These are phyloP conservation scores for Nematopogon swammerdamellus DNA, from an alignment of 2,888 invertebrate species.

Conservation along the genomic window DNA sequence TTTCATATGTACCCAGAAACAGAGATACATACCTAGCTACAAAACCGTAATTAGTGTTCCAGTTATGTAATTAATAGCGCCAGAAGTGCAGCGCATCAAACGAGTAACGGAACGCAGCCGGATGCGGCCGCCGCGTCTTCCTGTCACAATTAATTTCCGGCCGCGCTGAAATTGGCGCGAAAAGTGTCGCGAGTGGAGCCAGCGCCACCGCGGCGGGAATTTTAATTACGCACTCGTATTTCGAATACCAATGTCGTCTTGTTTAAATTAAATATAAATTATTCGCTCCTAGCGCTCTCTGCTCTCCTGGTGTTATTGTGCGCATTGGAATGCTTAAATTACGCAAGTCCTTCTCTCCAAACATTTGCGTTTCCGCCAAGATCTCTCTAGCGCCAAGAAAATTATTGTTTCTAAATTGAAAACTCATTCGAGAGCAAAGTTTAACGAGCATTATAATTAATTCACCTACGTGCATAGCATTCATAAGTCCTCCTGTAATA, in stretches of 20 bases:
- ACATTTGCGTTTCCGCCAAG: background rate
- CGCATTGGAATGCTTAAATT: constrained; percentile 2
- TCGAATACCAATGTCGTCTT: constrained; percentile 57
- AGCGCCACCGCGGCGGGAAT: constrained; percentile 48
- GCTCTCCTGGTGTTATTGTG: constrained; percentile 33
- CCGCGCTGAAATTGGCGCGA: constrained; percentile 57
- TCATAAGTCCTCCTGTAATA: too few relatives aligned
- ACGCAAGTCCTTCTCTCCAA: background rate
- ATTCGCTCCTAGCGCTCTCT: constrained; percentile 50
- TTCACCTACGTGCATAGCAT: too few relatives aligned
- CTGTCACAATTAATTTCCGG: constrained; percentile 59
- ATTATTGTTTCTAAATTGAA: background rate
- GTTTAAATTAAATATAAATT: constrained; percentile 59
- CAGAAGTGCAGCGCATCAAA: background rate
- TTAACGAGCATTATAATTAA: too few relatives aligned
- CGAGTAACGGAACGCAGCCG: constrained; percentile 43
- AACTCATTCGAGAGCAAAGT: background rate
- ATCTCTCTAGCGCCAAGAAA: background rate
- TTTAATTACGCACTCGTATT: constrained; percentile 57
- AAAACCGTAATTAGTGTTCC: background rate
- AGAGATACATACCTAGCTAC: too few relatives aligned
- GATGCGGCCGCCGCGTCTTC: constrained; percentile 55
- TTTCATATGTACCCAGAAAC: too few relatives aligned
- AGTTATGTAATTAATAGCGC: background rate
- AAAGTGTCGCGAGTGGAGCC: constrained; percentile 46